Evolutionary conservation across 2,797 vertebrate genomes (phyloP), one percentile per base, ranked within the genome.

Genomic region (Protosalanx chinensis): DNA sequence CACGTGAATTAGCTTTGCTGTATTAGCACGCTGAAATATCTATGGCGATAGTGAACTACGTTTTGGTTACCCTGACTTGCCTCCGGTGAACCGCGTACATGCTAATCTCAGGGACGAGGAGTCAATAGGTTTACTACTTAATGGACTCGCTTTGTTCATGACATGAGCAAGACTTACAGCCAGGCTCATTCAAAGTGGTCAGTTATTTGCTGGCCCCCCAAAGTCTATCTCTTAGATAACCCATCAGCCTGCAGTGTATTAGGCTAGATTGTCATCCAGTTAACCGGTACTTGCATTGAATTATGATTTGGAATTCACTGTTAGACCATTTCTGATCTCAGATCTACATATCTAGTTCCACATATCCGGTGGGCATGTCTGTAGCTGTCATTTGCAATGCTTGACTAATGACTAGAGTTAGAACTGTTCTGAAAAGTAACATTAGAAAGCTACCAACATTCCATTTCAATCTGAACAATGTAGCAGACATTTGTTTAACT

Each of bases 1-100:
- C 72, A 74, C 66, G 66, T 64, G 60, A 74, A 68, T 20, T 37
- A 64, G 57, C 57, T 27, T 27, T 10, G 57, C 57, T 46, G 33
- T 35, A 46, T 13, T 59, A 59, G 23, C 57, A n/a, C 4, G 51
- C 51, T 56, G n/a, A 56, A n/a, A n/a, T 16, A 16, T 56, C 51
- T 56, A 56, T 16, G 41, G 12, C 41, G 51, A n/a, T 56, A 56
- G 51, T 16, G 51, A 16, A n/a, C 51, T 56, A 56, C 51, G 51
- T 56, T 56, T 56, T 16, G 16, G 51, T 56, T 16, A 56, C 51
- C 51, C 51, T 16, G 51, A 7, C 18, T 46, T 56, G 15, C 51
- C 51, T n/a, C 51, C 51, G 51, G 51, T n/a, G 51, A 3, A 56
- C 51, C 18, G 18, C 15, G 51, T n/a, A 56, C 4, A 16, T n/a